These are phyloP conservation scores for Chaetura pelagica DNA, from an alignment of 2,113 vertebrate species.

Conservation along the genomic window DNA sequence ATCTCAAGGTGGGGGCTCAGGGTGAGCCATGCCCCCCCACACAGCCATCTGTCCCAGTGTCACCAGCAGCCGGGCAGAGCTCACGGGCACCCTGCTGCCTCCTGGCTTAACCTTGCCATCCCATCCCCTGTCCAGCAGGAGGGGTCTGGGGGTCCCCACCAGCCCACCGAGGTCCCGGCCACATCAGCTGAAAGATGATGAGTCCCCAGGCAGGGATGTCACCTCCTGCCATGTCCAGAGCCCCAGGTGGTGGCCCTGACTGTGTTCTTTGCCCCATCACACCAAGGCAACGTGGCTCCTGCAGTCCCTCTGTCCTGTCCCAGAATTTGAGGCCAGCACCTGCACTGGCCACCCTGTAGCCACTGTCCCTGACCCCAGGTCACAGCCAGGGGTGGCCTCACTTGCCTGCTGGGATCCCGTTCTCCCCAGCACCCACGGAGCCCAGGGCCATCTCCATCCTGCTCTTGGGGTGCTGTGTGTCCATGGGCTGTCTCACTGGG, in stretches of 20 bases:
- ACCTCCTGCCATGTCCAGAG: not conserved
- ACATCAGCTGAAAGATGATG: not conserved
- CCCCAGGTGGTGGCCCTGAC: not conserved
- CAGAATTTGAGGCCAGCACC: fast-evolving
- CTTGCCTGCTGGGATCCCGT: not conserved
- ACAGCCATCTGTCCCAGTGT: not conserved
- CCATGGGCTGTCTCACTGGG: not conserved
- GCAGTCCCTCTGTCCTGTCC: not conserved
- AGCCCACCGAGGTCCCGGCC: not conserved
- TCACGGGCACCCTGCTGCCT: not conserved
- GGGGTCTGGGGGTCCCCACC: not conserved
- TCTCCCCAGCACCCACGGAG: not conserved
- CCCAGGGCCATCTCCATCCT: not conserved
- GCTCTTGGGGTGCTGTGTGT: not conserved
- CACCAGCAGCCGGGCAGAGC: not conserved
- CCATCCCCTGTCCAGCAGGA: conserved; percentile 4
- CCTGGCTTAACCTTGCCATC: not conserved
- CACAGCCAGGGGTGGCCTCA: not conserved
- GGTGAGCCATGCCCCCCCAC: not conserved
- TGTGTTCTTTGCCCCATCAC: fast-evolving
- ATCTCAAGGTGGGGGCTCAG: fast-evolving
- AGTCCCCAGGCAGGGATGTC: not conserved
- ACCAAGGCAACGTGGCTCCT: not conserved
- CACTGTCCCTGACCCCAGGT: fast-evolving
- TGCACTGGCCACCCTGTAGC: not conserved